Evolutionary conservation across 2,113 vertebrate genomes (phyloP).

Genomic region (Corythornis cristatus): DNA sequence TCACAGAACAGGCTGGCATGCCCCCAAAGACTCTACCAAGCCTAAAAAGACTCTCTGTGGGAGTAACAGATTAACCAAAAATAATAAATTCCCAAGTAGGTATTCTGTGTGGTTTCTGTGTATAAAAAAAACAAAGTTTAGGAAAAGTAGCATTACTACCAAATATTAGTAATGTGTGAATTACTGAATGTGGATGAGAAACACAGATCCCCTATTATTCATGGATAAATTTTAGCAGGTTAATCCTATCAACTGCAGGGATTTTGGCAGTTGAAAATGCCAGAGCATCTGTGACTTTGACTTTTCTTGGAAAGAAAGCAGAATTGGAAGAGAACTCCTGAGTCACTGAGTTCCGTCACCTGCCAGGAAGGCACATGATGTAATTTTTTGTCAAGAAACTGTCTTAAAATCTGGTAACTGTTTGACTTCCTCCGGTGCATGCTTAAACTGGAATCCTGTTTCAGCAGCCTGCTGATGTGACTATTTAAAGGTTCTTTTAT

Average conservation of each 20-base stretch:
- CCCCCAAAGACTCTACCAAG: neutral
- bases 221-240: slow-evolving; percentile 20
- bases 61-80: neutral
- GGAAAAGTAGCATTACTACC: neutral
- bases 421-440: neutral
- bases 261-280: slow-evolving; percentile 8
- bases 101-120: neutral
- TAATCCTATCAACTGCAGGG: slow-evolving; percentile 24
- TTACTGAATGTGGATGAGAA: neutral
- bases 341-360: neutral
- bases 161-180: neutral
- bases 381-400: neutral
- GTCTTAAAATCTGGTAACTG: neutral
- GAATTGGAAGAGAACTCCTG: slow-evolving; percentile 13
- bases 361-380: slow-evolving; percentile 12
- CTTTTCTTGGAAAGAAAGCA: slow-evolving; percentile 48
- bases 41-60: neutral
- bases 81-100: neutral
- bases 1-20: neutral
- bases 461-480: neutral
- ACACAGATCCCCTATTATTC: slow-evolving; percentile 11
- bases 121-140: neutral
- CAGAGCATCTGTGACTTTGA: slow-evolving; percentile 35
- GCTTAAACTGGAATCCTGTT: neutral
- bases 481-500: neutral